phyloP scores from a whole-genome alignment of 2,888 invertebrate species.

The Philereme transversata region DNA sequence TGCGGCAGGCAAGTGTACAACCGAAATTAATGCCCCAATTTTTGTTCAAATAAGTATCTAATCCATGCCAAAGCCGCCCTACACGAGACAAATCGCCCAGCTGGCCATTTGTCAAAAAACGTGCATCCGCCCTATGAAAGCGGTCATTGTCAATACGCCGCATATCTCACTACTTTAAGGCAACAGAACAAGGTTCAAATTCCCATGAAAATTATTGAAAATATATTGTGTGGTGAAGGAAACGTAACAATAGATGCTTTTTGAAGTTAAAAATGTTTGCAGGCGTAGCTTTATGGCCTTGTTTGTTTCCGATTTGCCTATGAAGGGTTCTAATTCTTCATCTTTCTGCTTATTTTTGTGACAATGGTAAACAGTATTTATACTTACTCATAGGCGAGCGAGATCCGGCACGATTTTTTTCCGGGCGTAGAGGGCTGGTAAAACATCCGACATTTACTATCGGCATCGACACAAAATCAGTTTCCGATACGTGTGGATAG shows the following conservation, averaged over 20 bases:
- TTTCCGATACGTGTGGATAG: conserved; percentile 17
- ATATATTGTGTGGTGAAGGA: conserved; percentile 31
- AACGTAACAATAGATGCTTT: conserved; percentile 47
- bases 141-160: conserved; percentile 65
- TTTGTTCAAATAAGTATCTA: conserved; percentile 30
- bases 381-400: background rate
- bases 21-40: too few relatives aligned
- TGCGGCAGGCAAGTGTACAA: too few relatives aligned
- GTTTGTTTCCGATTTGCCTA: conserved; percentile 11
- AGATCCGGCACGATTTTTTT: too few relatives aligned
- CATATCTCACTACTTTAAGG: conserved; percentile 45
- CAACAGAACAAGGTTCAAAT: conserved; percentile 47
- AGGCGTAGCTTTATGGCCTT: conserved; percentile 42
- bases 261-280: conserved; percentile 52
- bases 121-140: conserved; percentile 80
- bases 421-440: conserved; percentile 11
- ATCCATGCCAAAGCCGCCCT: conserved; percentile 71
- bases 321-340: conserved; percentile 1
- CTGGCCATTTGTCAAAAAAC: conserved; percentile 83
- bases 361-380: too few relatives aligned
- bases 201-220: conserved; percentile 21
- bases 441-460: conserved; percentile 17
- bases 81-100: conserved; percentile 79
- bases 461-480: conserved; percentile 8
- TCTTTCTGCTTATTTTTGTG: too few relatives aligned